Evolutionary conservation across 2,888 invertebrate species (phyloP), one percentile per base, ranked within the genome.

Genomic region (Heliconius charithonia): DNA sequence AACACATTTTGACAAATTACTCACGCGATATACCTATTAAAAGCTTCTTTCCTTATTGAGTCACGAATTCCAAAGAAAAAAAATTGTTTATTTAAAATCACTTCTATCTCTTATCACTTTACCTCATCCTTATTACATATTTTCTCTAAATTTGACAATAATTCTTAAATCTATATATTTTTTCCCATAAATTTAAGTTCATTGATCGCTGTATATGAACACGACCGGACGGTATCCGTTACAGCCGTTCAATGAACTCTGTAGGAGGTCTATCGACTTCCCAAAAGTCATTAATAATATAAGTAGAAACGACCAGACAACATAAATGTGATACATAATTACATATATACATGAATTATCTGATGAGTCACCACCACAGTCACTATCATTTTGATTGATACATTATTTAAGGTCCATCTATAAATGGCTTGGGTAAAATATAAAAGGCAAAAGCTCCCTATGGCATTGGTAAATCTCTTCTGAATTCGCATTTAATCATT

Each of bases 231-330:
- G 72, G 51, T 69, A 77, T 59, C 73, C n/a, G 72, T 70, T 71
- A 76, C 71, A 80, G 80, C 73, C 79, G 82, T 79, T 80, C 82
- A 77, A 79, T 66, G 81, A 82, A 76, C 82, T 82, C 56, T 63
- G 56, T 70, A 70, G 45, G 9, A 62, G 62, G 41, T 45, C 37
- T 56, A 25, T 27, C 19, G 62, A 51, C 37, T 45, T 69, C 45
- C 25, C 74, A 37, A 70, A 45, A 67, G 77, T 65, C 29, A 78
- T 65, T 62, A 62, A 73, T 66, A 73, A 27, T 51, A 45, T 16
- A 6, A 77, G 41, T 73, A 67, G 59, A 63, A 63, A 74, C 74
- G 41, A 25, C 12, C 41, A 25, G 63, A 63, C 63, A 59, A 27
- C 19, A 19, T 74, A 45, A 75, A 32, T 27, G n/a, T 13, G 22